Base-by-base conservation (phyloP, 2,797 vertebrate genomes). In the Erethizon dorsatum region DNA sequence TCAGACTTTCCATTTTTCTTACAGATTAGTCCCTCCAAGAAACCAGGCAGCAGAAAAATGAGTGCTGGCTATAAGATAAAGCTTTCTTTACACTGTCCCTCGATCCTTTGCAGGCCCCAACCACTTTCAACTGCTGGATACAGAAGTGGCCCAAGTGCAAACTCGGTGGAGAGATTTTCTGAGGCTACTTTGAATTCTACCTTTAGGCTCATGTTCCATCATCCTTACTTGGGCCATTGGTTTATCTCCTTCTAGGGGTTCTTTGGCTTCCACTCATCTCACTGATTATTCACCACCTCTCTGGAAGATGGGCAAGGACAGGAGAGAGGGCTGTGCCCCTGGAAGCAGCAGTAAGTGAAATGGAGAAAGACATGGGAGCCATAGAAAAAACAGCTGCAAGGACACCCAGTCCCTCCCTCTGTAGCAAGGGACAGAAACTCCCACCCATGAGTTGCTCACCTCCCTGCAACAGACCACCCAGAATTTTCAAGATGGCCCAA, bases 181-280 rank as follows among this genome's bases (percentile, higher is more conserved):
- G 86, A 45, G 78, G n/a, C 17, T 41, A 45, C n/a, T 73, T 22
- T 31, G 24, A 41, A 45, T 6, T 63, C 73, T 8, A 6, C 33
- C 33, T 79, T 37, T 26, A 57, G 71, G 57, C 24, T 75, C 67
- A 45, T 12, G 37, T 14, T 31, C 63, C 33, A 12, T 9, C 57
- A 50, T 22, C n/a, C 47, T 37, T 0, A 20, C 22, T 15, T 1
- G 0, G 73, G 56, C n/a, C 50, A 56, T 14, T 9, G 1, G 2
- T 65, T 56, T 50, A 5, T 37, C 33, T 94, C 41, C 73, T 92
- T n/a, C n/a, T 24, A 78, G 24, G 65, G 8, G 3, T 45, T 56
- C 56, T 73, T 41, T 69, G 12, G 12, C 91, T 33, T 78, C n/a
- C 24, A 28, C 47, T 31, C 18, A 1, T 31, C 82, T 83, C 3